Conservation (phyloP, 92 coral and sea anemone genomes). For the Zoanthus sansibaricus region DNA sequence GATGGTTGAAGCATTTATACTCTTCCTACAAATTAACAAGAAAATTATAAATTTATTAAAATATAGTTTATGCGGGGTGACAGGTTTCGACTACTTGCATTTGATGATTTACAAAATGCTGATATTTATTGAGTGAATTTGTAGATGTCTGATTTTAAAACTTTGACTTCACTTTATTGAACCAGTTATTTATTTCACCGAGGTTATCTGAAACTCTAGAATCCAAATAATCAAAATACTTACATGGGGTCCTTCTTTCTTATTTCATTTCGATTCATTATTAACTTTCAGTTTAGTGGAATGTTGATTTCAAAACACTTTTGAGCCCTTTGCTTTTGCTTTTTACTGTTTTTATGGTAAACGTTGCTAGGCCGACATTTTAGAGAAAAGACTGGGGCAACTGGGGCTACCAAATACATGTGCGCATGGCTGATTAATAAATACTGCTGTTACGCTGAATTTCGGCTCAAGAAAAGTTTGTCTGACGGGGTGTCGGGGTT, state of each 20-base stretch:
- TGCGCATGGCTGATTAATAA: constrained; percentile 40
- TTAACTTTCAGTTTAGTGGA: neutral
- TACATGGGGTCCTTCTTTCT: constrained; percentile 81
- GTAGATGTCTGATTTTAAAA: too few relatives aligned
- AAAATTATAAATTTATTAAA: neutral
- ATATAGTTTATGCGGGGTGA: too few relatives aligned
- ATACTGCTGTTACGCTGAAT: neutral
- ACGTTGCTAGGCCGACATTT: constrained; percentile 79
- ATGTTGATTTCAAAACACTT: neutral
- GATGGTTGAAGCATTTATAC: constrained; percentile 45
- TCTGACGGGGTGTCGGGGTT: neutral
- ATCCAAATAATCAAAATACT: constrained; percentile 32
- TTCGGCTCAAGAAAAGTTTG: neutral
- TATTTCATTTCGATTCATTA: constrained; percentile 81
- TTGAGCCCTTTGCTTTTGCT: neutral
- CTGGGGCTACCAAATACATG: neutral
- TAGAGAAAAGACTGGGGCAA: constrained; percentile 40
- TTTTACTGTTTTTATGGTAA: constrained; percentile 52
- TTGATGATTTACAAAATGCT: too few relatives aligned
- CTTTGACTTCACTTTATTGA: too few relatives aligned
- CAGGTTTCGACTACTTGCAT: too few relatives aligned
- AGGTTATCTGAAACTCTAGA: neutral
- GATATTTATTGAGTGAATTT: too few relatives aligned
- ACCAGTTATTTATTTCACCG: too few relatives aligned
- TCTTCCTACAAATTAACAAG: constrained; percentile 58